Base-by-base conservation (phyloP, 2,797 vertebrate species). In the Toxotes lorentzi region DNA sequence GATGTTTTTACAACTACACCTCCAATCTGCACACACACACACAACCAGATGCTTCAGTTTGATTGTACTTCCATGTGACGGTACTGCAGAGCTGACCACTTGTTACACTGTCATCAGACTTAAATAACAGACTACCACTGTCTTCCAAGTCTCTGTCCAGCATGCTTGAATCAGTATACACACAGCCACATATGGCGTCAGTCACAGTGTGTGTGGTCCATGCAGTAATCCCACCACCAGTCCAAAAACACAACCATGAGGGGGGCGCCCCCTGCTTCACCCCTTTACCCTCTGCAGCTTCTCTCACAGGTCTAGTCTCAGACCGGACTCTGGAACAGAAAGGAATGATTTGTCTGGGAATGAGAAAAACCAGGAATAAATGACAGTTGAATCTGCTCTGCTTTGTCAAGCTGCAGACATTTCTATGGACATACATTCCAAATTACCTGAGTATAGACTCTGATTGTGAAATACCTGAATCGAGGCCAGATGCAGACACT, bases 361-460 rank as follows among this genome's bases (percentile, higher is more conserved):
- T 78, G 83, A 67, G 45, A 57, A 93, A 92, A 67, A 78, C 24
- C 57, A 48, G 57, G 38, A 58, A 62, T 27, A 60, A 62, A 76
- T 92, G 95, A 94, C 21, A 69, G 76, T 66, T 30, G 74, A 67
- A 81, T 93, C 92, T 94, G 92, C 94, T 95, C 93, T 95, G 94
- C 93, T 94, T 93, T 87, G 91, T 79, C 60, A 82, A 94, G 94
- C 92, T 95, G 93, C 92, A 93, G 94, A 95, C 94, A 81, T 95
- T 92, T 48, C 75, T 80, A 82, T 87, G 95, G 95, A 96, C 96
- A 83, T 87, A 95, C 95, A 96, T 96, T 97, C 96, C 96, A 95
- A 95, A 96, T 97, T 97, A 98, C 97, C 97, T 98, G 97, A 99
- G 97, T 96, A 97, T 95, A 96, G 93, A 97, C 96, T 96, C 97